phyloP scores from a whole-genome alignment of 2,797 vertebrate genomes.

The Poecilia gillii region DNA sequence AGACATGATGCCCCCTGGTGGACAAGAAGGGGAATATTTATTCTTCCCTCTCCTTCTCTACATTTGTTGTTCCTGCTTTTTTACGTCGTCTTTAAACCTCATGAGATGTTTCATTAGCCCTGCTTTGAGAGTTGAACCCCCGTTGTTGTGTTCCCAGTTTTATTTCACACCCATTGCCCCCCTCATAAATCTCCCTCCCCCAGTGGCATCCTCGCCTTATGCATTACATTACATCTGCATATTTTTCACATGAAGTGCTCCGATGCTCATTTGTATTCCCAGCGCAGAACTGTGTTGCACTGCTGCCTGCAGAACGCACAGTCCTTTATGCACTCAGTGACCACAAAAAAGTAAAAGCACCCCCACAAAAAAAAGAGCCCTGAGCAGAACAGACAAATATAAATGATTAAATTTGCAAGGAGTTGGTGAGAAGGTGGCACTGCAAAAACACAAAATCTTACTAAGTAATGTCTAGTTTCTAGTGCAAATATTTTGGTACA shows the following conservation, averaged over 20 bases:
- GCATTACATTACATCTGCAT: slow-evolving; percentile 5
- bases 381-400: too few species aligned
- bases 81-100: slow-evolving; percentile 14
- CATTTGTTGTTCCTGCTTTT: slow-evolving; percentile 15
- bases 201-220: slow-evolving; percentile 10
- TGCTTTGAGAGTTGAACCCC: slow-evolving; percentile 27
- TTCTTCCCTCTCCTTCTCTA: background rate
- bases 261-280: slow-evolving; percentile 3
- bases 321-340: background rate
- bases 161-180: slow-evolving; percentile 27
- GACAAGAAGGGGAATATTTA: background rate
- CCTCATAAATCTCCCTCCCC: slow-evolving; percentile 6
- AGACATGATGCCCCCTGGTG: slow-evolving; percentile 97
- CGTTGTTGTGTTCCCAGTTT: slow-evolving; percentile 15
- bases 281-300: background rate
- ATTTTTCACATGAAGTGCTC: slow-evolving; percentile 10
- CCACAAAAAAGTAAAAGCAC: background rate
- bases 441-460: too few species aligned
- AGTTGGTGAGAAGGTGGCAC: background rate
- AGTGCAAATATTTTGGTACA: too few species aligned
- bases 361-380: too few species aligned
- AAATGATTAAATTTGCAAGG: background rate
- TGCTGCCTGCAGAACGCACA: background rate
- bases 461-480: too few species aligned
- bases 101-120: slow-evolving; percentile 29